These are phyloP conservation scores for Platycheirus rosarum DNA, from an alignment of 2,888 invertebrate species.

Conservation along the genomic window DNA sequence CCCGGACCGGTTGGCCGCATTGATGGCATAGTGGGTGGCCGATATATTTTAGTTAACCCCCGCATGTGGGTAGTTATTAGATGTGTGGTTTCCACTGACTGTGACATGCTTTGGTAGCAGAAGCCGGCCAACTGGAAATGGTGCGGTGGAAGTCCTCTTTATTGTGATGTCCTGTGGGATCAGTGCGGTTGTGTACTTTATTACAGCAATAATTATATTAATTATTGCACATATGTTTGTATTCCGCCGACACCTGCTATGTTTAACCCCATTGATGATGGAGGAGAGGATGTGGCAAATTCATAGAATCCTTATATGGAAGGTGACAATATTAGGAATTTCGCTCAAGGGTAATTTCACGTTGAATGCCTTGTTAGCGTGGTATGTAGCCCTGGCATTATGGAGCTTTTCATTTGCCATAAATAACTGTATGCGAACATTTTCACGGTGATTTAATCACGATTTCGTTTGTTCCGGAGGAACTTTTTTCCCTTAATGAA, in stretches of 20 bases:
- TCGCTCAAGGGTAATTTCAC: constrained; percentile 62
- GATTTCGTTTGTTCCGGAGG: constrained; percentile 50
- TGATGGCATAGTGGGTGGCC: constrained; percentile 45
- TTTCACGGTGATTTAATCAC: constrained; percentile 72
- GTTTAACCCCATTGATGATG: not conserved
- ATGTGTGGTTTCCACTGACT: constrained; percentile 71
- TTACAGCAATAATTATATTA: constrained; percentile 73
- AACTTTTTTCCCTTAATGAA: constrained; percentile 61
- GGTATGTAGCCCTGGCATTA: constrained; percentile 57
- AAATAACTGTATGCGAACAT: constrained; percentile 46
- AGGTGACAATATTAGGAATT: constrained; percentile 49
- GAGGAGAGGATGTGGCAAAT: constrained; percentile 34
- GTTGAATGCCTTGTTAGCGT: constrained; percentile 71
- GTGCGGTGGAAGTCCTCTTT: constrained; percentile 9
- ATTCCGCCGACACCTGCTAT: constrained; percentile 64
- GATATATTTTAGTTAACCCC: constrained; percentile 56
- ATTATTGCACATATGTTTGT: constrained; percentile 71
- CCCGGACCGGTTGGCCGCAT: too few species aligned
- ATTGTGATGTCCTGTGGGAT: constrained; percentile 58
- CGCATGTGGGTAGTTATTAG: constrained; percentile 64
- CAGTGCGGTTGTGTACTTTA: constrained; percentile 69
- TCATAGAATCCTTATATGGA: not conserved
- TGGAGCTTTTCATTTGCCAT: constrained; percentile 59
- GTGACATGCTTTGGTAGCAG: constrained; percentile 54
- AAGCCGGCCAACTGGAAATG: constrained; percentile 8